phyloP scores from a whole-genome alignment of 2,113 vertebrate genomes.

The Bufo gargarizans region DNA sequence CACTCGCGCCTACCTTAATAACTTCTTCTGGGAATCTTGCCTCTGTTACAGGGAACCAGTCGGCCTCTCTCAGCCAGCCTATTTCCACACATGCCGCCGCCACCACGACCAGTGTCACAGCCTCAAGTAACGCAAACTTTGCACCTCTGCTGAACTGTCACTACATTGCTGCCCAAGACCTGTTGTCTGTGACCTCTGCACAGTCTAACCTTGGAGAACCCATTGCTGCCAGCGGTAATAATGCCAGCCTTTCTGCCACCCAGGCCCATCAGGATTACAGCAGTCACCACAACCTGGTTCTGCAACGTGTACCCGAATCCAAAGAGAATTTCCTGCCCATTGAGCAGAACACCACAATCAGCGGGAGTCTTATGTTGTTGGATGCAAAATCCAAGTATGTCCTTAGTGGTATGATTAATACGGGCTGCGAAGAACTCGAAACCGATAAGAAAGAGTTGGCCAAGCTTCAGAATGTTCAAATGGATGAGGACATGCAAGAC shows the following conservation, averaged over 20 bases:
- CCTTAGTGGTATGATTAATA: constrained; percentile 84
- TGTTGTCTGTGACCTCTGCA: constrained; percentile 74
- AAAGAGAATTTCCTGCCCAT: constrained; percentile 86
- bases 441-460: constrained; percentile 94
- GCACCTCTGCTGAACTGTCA: constrained; percentile 80
- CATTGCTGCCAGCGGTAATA: constrained; percentile 66
- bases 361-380: constrained; percentile 74
- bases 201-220: constrained; percentile 72
- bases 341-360: constrained; percentile 77
- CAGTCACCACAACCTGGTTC: constrained; percentile 77
- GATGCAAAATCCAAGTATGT: constrained; percentile 83
- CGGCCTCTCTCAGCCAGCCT: constrained; percentile 62
- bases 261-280: constrained; percentile 79
- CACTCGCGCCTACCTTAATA: constrained; percentile 74
- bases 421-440: constrained; percentile 91
- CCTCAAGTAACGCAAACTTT: constrained; percentile 81
- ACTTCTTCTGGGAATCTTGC: constrained; percentile 74
- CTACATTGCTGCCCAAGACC: constrained; percentile 77
- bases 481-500: constrained; percentile 96
- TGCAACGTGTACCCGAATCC: constrained; percentile 80
- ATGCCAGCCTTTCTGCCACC: constrained; percentile 67
- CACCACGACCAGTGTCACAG: constrained; percentile 82
- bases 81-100: constrained; percentile 76
- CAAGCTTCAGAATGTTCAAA: constrained; percentile 97
- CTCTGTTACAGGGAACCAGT: constrained; percentile 64